Percentiles rank a stretch among this genome's conserved stretches.
Conservation (phyloP, 1,140 invertebrate species). For the Cyrtorhinus lividipennis region DNA sequence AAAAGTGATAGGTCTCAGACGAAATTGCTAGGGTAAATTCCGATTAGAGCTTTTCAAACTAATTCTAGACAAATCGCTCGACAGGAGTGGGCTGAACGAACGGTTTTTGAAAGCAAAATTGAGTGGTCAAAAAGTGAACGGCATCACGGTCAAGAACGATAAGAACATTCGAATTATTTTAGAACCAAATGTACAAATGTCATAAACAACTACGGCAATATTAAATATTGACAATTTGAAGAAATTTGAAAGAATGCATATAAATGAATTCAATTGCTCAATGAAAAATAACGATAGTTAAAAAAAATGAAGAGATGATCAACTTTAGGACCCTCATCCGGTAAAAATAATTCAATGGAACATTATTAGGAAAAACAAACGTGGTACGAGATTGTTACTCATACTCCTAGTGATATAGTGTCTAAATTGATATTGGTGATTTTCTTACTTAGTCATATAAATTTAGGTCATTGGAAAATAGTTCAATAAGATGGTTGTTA, state of each 20-base stretch:
- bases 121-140: too few species aligned
- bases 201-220: slow-evolving; percentile 1
- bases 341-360: slow-evolving; percentile 9
- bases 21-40: too few species aligned
- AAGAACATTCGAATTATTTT: slow-evolving; percentile 1
- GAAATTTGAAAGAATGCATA: slow-evolving; percentile 3
- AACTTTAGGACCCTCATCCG: slow-evolving; percentile 7
- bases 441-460: slow-evolving; percentile 18
- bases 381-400: slow-evolving; percentile 1
- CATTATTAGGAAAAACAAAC: neutral
- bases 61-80: too few species aligned
- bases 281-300: neutral
- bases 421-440: slow-evolving; percentile 15
- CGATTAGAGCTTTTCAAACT: too few species aligned
- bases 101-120: too few species aligned
- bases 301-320: neutral
- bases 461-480: slow-evolving; percentile 18
- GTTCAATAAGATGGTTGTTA: slow-evolving; percentile 10
- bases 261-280: slow-evolving; percentile 3
- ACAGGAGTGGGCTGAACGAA: too few species aligned
- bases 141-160: too few species aligned
- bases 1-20: too few species aligned
- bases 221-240: slow-evolving; percentile 1
- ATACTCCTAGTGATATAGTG: slow-evolving; percentile 10
- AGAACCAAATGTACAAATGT: slow-evolving; percentile 6